phyloP scores from a whole-genome alignment of 2,888 invertebrate species.

The Andrena hattorfiana region DNA sequence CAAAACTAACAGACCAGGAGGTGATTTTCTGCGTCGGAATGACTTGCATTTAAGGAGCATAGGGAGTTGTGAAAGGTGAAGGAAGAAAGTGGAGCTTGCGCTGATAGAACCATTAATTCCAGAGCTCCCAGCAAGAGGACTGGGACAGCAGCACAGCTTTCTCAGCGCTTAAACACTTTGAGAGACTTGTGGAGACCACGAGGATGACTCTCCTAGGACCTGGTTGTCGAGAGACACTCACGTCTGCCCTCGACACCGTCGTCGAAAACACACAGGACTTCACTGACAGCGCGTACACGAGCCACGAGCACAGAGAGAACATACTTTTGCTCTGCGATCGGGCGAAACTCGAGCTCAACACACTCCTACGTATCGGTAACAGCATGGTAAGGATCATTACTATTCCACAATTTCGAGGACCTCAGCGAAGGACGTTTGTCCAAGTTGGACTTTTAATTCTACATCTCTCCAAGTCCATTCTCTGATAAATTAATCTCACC shows the following conservation, averaged over 20 bases:
- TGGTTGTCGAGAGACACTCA: conserved; percentile 91
- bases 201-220: conserved; percentile 91
- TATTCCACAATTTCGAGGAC: background rate
- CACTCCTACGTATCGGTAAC: conserved; percentile 94
- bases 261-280: conserved; percentile 99
- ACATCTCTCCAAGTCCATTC: too few relatives aligned
- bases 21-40: background rate
- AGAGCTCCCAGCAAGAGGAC: conserved; percentile 87
- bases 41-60: background rate
- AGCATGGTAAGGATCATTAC: conserved; percentile 88
- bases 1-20: too few relatives aligned
- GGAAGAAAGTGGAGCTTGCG: background rate
- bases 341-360: conserved; percentile 95
- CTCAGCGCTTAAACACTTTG: conserved; percentile 93
- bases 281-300: conserved; percentile 99
- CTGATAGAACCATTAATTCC: conserved; percentile 38
- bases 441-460: background rate
- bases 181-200: conserved; percentile 94
- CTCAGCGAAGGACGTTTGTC: background rate
- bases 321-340: conserved; percentile 96
- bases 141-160: conserved; percentile 91
- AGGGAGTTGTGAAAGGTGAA: background rate
- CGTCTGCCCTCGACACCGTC: conserved; percentile 94
- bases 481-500: too few relatives aligned
- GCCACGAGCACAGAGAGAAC: conserved; percentile 98